phyloP scores from a whole-genome alignment of 30 jellyfish, hydroid and myxozoan genomes.

The Turritopsis rubra region DNA sequence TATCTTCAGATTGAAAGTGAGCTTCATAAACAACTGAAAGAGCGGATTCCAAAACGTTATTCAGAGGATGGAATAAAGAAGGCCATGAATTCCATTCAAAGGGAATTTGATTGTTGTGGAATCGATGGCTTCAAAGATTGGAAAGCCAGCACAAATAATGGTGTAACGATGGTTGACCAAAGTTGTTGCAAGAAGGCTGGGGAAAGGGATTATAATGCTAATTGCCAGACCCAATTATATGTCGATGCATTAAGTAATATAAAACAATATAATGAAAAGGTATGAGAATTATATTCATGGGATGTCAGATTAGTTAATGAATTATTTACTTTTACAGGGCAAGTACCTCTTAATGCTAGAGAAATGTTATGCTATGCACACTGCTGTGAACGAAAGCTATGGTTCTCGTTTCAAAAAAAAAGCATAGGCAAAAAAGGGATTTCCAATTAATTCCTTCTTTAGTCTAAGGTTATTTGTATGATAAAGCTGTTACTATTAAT shows the following conservation, averaged over 20 bases:
- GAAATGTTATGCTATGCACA: no score
- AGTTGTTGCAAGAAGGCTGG: slow-evolving; percentile 16
- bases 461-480: no score
- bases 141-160: background rate
- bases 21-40: slow-evolving; percentile 15
- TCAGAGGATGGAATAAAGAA: background rate
- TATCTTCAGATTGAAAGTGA: slow-evolving; percentile 11
- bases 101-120: slow-evolving; percentile 29
- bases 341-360: no score
- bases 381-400: no score
- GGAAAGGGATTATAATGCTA: background rate
- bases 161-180: background rate
- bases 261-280: background rate
- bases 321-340: no score
- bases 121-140: slow-evolving; percentile 13
- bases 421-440: no score
- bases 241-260: background rate
- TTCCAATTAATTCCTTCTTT: no score
- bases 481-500: no score
- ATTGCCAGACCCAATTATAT: slow-evolving; percentile 3
- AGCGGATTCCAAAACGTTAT: slow-evolving; percentile 27
- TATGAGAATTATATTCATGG: background rate
- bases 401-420: no score
- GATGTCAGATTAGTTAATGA: no score
- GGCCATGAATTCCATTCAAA: slow-evolving; percentile 26